These are phyloP conservation scores for Diadumene lineata DNA, from an alignment of 92 coral and sea anemone genomes.

Conservation along the genomic window DNA sequence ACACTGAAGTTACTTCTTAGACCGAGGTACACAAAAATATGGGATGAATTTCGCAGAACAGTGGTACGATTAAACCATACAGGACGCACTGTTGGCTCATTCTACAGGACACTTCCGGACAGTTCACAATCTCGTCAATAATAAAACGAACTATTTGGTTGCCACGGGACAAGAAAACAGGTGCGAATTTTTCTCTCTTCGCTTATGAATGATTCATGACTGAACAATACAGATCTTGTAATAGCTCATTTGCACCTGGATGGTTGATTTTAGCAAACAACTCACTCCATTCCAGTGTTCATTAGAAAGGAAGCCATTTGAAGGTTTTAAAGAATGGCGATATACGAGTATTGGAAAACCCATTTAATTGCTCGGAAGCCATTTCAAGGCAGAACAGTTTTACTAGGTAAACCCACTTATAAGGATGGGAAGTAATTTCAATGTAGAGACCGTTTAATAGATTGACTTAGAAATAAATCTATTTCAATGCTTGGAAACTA, in stretches of 20 bases:
- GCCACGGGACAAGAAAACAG: conserved; percentile 14
- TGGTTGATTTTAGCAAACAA: not conserved
- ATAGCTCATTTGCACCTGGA: conserved; percentile 44
- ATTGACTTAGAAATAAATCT: not conserved
- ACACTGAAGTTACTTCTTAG: too few species aligned
- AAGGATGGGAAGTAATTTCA: not conserved
- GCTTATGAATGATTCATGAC: conserved; percentile 23
- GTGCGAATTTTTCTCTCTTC: not conserved
- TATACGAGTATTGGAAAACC: not conserved
- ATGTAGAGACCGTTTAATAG: not conserved
- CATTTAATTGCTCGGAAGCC: conserved; percentile 1
- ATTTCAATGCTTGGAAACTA: not conserved
- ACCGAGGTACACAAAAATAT: too few species aligned
- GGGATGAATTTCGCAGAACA: too few species aligned
- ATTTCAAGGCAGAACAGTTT: not conserved
- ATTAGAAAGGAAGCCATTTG: not conserved
- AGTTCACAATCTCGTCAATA: too few species aligned
- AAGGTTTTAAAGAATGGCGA: not conserved
- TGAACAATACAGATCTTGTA: not conserved
- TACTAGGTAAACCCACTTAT: not conserved
- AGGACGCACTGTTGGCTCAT: too few species aligned
- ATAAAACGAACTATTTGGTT: conserved; percentile 23
- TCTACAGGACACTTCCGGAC: too few species aligned
- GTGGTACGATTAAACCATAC: too few species aligned
- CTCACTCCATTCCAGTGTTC: not conserved